Evolutionary conservation across 2,888 invertebrate genomes (phyloP), one percentile per base, ranked within the genome.

Genomic region (Onthophagus sagittarius): DNA sequence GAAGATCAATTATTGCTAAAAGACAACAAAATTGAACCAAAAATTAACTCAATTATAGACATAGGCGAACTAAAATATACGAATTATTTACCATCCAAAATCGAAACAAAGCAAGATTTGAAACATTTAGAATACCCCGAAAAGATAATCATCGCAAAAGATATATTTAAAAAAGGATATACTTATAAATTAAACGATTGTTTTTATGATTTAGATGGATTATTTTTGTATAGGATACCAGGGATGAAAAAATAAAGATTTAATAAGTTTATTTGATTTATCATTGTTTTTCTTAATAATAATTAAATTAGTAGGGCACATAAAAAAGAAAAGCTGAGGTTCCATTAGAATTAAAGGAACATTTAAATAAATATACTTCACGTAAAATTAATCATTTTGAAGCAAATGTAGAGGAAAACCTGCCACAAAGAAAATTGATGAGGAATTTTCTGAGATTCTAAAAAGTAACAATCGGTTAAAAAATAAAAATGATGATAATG

Each of bases 151-250:
- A 93, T 95, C 76, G 94, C 94, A 2, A 89, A 88, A 78, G 88
- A 90, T 71, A 86, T 90, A 53, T 88, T 88, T 78, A 90, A 89
- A 78, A 85, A 83, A 79, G 92, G 91, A 31, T 90, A 88, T 64
- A 91, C 91, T 6, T 95, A 93, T 81, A 92, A 91, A 85, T 87
- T 94, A 0, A 89, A 92, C 76, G 93, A 95, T 84, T 92, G 92
- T 79, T 95, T 90, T 83, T 95, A 95, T 84, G 93, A 94, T 81
- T 88, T 91, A 82, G 92, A 94, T 86, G 95, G 95, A 0, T 88
- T 87, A 82, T 94, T 95, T 86, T 86, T 95, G 73, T 95, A 94
- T 82, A 88, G 93, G 80, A 92, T 94, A 67, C 90, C 93, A 76
- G 93, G 93, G 75, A 89, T 93, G 89, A 77, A 77, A 70, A 82